These are phyloP conservation scores for Mugil cephalus DNA, from an alignment of 2,113 vertebrate species.

Conservation along the genomic window DNA sequence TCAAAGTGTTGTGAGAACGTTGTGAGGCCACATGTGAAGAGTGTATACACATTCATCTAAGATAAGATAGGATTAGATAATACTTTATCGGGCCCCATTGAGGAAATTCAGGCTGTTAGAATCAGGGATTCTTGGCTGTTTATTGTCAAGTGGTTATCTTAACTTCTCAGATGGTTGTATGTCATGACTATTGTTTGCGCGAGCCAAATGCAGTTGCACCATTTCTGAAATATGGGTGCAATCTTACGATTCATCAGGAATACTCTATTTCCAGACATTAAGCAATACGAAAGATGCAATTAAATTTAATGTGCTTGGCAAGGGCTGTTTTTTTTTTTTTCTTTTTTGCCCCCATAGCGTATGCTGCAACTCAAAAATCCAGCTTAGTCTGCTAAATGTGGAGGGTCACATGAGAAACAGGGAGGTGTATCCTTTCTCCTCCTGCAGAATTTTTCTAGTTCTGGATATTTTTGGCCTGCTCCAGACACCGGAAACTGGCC, in stretches of 20 bases:
- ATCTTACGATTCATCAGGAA: slow-evolving; percentile 26
- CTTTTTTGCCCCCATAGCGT: slow-evolving; percentile 9
- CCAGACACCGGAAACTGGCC: slow-evolving; percentile 81
- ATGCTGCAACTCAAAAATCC: slow-evolving; percentile 30
- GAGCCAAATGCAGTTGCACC: slow-evolving; percentile 14
- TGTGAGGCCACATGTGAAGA: slow-evolving; percentile 9
- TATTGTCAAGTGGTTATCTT: slow-evolving; percentile 11
- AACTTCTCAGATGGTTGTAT: neutral
- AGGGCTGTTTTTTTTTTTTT: neutral
- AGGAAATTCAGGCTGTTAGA: too few relatives aligned
- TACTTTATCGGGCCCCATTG: too few relatives aligned
- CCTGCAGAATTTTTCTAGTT: slow-evolving; percentile 69
- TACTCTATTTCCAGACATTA: slow-evolving; percentile 25
- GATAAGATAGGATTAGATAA: too few relatives aligned
- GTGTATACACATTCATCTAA: neutral
- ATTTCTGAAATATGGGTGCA: slow-evolving; percentile 12
- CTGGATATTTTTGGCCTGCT: slow-evolving; percentile 79
- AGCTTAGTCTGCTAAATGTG: slow-evolving; percentile 60
- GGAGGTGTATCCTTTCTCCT: slow-evolving; percentile 63
- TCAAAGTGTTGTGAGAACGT: slow-evolving; percentile 43
- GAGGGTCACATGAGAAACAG: slow-evolving; percentile 62
- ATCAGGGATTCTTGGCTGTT: neutral
- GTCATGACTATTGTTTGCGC: neutral
- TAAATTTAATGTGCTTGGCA: slow-evolving; percentile 42
- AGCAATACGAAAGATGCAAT: slow-evolving; percentile 31